A percentile compares a stretch with the other conserved stretches of the same genome.
Evolutionary conservation across 2,113 vertebrate species (phyloP).

Genomic region (Carettochelys insculpta): DNA sequence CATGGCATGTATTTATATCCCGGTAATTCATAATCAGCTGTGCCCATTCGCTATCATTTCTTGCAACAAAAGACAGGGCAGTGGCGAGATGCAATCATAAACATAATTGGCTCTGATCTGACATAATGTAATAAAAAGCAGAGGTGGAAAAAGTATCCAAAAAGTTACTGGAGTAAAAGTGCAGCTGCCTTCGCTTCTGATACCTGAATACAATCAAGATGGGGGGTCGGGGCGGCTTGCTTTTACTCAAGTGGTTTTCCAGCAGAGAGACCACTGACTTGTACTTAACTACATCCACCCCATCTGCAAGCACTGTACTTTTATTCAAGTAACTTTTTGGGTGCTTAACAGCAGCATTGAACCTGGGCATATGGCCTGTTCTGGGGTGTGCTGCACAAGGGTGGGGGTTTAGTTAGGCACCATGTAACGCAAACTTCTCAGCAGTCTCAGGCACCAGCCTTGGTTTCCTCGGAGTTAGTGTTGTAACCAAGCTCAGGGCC

Average conservation of each 20-base stretch:
- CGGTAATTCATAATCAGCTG: slow-evolving; percentile 42
- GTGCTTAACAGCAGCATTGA: no score
- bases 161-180: no score
- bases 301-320: no score
- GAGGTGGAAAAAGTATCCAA: no score
- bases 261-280: no score
- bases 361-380: no score
- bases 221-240: no score
- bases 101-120: neutral
- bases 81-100: slow-evolving; percentile 16
- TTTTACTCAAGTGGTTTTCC: no score
- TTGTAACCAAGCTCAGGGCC: neutral
- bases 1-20: slow-evolving; percentile 13
- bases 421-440: neutral
- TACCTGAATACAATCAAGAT: no score
- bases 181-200: no score
- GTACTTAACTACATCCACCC: no score
- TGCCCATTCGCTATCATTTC: slow-evolving; percentile 7
- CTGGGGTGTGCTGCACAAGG: neutral
- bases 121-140: neutral
- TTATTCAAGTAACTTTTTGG: no score
- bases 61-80: slow-evolving; percentile 30
- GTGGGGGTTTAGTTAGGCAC: neutral
- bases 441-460: neutral
- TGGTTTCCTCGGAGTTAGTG: neutral